Evolutionary conservation across 2,888 invertebrate species (phyloP).

Genomic region (Boloria selene): DNA sequence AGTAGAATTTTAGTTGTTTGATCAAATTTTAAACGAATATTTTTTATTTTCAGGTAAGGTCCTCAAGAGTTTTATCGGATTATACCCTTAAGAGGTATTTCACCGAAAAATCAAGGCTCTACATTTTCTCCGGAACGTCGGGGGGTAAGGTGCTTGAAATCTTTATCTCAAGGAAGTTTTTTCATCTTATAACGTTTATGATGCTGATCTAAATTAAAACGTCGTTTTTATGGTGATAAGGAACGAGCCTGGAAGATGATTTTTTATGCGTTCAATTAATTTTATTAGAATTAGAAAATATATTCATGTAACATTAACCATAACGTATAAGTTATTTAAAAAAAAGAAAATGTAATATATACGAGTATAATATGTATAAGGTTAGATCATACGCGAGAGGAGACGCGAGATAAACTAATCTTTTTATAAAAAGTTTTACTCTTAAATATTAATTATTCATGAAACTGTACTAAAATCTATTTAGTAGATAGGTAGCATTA

Average conservation of each 20-base stretch:
- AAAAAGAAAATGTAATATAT: too few species aligned
- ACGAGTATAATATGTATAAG: too few species aligned
- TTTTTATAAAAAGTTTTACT: too few species aligned
- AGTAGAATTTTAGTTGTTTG: slow-evolving; percentile 5
- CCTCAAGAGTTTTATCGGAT: slow-evolving; percentile 18
- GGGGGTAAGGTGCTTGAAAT: background rate
- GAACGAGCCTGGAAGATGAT: slow-evolving; percentile 8
- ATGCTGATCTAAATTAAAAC: slow-evolving; percentile 19
- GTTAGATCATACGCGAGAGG: too few species aligned
- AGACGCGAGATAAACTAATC: too few species aligned
- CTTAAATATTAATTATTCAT: too few species aligned
- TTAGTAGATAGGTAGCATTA: too few species aligned
- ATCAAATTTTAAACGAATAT: slow-evolving; percentile 7
- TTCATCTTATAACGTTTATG: slow-evolving; percentile 20
- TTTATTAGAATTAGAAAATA: too few species aligned
- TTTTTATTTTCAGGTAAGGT: slow-evolving; percentile 41
- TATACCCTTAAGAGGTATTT: slow-evolving; percentile 17
- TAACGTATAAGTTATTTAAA: too few species aligned
- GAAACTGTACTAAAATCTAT: too few species aligned
- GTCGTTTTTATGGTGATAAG: slow-evolving; percentile 14
- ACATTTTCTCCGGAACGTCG: slow-evolving; percentile 7
- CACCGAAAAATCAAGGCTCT: slow-evolving; percentile 9
- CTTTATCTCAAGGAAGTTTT: slow-evolving; percentile 12
- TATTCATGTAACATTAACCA: too few species aligned
- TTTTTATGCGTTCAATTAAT: too few species aligned